Evolutionary conservation across 2,113 vertebrate genomes (phyloP), one percentile per base, ranked within the genome.

Genomic region (Plectropomus leopardus): DNA sequence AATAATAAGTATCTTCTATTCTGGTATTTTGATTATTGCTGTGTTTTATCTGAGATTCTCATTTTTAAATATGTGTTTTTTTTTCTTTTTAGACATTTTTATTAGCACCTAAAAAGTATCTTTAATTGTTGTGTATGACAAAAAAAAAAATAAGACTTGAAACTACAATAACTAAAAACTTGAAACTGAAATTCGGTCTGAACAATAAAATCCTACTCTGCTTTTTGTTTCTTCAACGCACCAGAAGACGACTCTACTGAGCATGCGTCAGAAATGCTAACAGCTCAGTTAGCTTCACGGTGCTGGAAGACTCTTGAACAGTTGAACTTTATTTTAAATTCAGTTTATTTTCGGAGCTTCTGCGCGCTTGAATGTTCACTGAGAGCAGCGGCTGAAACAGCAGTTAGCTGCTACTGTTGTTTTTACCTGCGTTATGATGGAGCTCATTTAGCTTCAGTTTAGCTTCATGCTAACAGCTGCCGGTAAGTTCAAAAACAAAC

Each of bases 201-300:
- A 58, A 3, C 7, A 0, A 0, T 30, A 21, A 36, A 26, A 0
- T 0, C 47, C 14, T 11, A 2, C 23, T 32, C 47, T 59, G n/a
- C 19, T 0, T 3, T 45, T 17, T 42, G 14, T 8, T 8, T 2
- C 0, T 0, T 81, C n/a, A 87, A 87, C 15, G 63, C 71, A 72
- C 14, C 83, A 24, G 1, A 2, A 0, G 2, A 3, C 2, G 2
- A 10, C 32, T 17, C 4, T 8, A 65, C 32, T 81, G 71, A 1
- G 85, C 85, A 69, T 87, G 83, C 80, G 82, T 16, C 0, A 5
- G 0, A 24, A 1, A 32, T 58, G 82, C 72, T 69, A 67, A 72
- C 44, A 1, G 14, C 32, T 40, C 2, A 1, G 55, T 44, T 82
- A 71, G 78, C 74, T 21, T 4, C 9, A 1, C 4, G 7, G 8